These are phyloP conservation scores for Platysteira castanea DNA, from an alignment of 2,113 vertebrate species.

Conservation along the genomic window DNA sequence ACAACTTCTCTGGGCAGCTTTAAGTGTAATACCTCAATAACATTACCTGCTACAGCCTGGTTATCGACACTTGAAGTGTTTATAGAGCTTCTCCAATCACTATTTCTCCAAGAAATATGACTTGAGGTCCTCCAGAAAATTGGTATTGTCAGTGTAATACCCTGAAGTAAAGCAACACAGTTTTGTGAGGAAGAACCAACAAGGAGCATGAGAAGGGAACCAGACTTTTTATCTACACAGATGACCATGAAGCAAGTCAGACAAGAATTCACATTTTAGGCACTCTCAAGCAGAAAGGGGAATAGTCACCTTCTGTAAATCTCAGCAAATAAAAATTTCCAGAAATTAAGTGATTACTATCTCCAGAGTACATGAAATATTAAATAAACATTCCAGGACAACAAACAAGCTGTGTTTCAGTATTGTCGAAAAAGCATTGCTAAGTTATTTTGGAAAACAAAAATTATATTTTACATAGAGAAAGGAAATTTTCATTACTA, in stretches of 20 bases:
- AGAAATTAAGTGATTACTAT: neutral
- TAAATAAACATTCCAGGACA: neutral
- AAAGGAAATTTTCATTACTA: neutral
- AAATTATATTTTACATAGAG: neutral
- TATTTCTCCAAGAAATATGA: neutral
- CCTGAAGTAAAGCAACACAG: neutral
- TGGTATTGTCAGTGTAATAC: neutral
- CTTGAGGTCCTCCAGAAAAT: neutral
- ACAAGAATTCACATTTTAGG: neutral
- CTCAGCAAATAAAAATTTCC: neutral
- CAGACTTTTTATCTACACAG: neutral
- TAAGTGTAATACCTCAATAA: no score
- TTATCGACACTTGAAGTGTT: neutral
- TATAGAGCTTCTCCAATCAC: neutral
- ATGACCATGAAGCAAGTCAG: neutral
- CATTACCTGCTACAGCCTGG: neutral
- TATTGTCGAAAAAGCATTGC: accelerated
- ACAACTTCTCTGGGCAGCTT: neutral
- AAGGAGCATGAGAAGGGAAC: neutral
- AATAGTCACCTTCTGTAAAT: neutral
- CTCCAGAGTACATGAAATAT: neutral
- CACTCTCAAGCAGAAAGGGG: neutral
- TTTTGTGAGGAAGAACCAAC: neutral
- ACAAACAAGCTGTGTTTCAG: neutral
- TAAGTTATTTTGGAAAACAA: neutral